Evolutionary conservation across 2,888 invertebrate species (phyloP).

Genomic region (Caenorhabditis afra): DNA sequence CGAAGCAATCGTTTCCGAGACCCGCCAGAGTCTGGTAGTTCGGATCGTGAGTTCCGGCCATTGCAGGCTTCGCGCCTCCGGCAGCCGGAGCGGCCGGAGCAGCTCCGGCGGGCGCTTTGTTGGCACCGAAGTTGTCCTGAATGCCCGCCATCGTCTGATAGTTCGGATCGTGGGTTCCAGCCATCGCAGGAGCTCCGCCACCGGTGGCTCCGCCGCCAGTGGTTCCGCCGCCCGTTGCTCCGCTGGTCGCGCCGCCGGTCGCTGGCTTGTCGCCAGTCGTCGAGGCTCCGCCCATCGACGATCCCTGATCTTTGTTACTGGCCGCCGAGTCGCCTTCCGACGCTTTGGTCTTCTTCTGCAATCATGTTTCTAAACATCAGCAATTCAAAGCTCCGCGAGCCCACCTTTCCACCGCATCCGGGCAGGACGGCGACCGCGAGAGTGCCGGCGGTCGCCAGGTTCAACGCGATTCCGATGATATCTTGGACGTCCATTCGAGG

Average conservation of each 20-base stretch:
- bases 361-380: neutral
- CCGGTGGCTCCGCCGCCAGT: neutral
- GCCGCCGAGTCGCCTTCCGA: neutral
- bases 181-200: neutral
- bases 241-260: neutral
- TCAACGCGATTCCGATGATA: constrained; percentile 12
- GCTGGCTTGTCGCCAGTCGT: neutral
- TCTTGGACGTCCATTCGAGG: neutral
- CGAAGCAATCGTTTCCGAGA: constrained; percentile 2
- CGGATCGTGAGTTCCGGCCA: constrained; percentile 7
- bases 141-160: constrained; percentile 31
- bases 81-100: neutral
- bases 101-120: neutral
- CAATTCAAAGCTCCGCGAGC: too few species aligned
- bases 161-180: constrained; percentile 27
- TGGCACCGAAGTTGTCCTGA: neutral
- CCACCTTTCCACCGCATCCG: constrained; percentile 1
- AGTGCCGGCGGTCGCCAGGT: constrained; percentile 1
- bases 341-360: neutral
- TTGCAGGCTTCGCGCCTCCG: neutral
- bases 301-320: neutral
- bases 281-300: too few species aligned
- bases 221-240: too few species aligned
- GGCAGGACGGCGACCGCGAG: neutral
- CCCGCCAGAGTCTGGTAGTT: constrained; percentile 5